Evolutionary conservation across 2,888 invertebrate species (phyloP), one percentile per base, ranked within the genome.

Genomic region (Drosophila helvetica): DNA sequence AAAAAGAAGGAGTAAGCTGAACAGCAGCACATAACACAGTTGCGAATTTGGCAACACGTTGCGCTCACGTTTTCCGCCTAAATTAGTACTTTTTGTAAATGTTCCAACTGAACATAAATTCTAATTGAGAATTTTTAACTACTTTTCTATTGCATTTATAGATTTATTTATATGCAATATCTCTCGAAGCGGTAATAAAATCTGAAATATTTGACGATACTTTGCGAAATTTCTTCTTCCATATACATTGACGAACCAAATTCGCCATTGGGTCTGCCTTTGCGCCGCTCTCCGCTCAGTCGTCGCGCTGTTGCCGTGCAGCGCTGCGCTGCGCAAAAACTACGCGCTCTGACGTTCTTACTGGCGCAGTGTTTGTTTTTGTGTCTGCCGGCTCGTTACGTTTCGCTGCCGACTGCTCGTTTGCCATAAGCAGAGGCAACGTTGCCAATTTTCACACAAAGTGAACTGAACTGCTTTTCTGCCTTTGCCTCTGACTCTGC

Each of bases 251-350:
- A 27, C 18, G 60, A 66, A 55, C 57, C 63, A 60, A 67, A 82
- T 77, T 82, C 56, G 53, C 65, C 69, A 86, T 63, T 66, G 63
- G 86, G 86, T 67, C 38, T 30, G 46, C 42, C 51, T 45, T 47
- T 48, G 5, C 17, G 45, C 38, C 42, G 38, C 27, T 25, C 66
- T 51, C 47, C 69, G 58, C 27, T 27, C 27, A 27, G 27, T 27
- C 27, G 27, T 27, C 8, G 27, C 27, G 27, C 50, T 74, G 73
- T 75, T 77, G 74, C 75, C 73, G 75, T 72, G 75, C 71, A 77
- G 71, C 71, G 78, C 85, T 75, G 79, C 73, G 78, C 85, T 75
- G 80, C 82, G 82, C 84, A 87, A 86, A 82, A 82, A 80, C 83
- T 76, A 73, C 76, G 66, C 74, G 61, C 55, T 68, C 10, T 18